A percentile compares a stretch with the other conserved stretches of the same genome.
phyloP scores from a whole-genome alignment of 2,113 vertebrate species.

The Ictalurus furcatus region DNA sequence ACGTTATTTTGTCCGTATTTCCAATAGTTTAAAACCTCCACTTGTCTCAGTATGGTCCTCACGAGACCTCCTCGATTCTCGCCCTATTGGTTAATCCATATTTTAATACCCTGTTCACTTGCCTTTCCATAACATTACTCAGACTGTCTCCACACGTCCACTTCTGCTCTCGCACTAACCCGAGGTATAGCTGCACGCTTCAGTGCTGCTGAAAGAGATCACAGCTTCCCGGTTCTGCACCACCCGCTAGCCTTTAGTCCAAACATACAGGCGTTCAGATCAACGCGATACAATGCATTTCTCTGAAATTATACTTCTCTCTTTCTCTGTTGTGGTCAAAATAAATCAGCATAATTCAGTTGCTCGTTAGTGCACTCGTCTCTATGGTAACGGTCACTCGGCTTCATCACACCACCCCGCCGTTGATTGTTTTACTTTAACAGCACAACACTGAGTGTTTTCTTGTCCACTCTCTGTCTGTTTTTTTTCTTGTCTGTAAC shows the following conservation, averaged over 20 bases:
- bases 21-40: neutral
- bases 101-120: neutral
- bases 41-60: neutral
- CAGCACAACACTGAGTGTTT: neutral
- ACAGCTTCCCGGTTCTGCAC: neutral
- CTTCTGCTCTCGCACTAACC: neutral
- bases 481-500: neutral
- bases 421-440: neutral
- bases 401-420: neutral
- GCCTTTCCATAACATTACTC: neutral
- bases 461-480: neutral
- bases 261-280: neutral
- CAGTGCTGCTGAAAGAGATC: neutral
- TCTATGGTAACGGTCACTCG: neutral
- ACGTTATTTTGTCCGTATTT: neutral
- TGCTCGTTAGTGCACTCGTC: neutral
- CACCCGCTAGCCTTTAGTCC: neutral
- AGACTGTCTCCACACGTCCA: constrained; percentile 4
- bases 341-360: neutral
- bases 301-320: neutral
- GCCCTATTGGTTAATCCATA: too few relatives aligned
- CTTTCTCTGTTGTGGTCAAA: neutral
- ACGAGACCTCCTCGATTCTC: neutral
- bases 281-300: neutral
- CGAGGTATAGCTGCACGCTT: neutral